Percentiles rank a stretch among this genome's conserved stretches.
phyloP scores from a whole-genome alignment of 2,113 vertebrate genomes.

The Toxostoma redivivum region DNA sequence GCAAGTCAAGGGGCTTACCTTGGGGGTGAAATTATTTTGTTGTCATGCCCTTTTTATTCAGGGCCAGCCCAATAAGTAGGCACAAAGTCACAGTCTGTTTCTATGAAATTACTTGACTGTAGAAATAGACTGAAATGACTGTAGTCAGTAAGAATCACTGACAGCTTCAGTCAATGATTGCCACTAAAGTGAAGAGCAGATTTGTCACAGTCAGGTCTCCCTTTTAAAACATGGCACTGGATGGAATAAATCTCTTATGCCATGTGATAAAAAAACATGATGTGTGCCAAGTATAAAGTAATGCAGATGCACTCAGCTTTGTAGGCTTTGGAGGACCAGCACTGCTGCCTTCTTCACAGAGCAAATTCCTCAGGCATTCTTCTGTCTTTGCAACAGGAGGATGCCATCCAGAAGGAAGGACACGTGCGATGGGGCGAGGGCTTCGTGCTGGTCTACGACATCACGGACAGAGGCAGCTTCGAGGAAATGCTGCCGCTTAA shows the following conservation, averaged over 20 bases:
- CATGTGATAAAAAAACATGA: background rate
- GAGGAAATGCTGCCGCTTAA: constrained; percentile 90
- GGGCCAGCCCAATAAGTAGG: background rate
- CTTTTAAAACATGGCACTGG: background rate
- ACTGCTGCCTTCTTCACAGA: background rate
- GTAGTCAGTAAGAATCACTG: background rate
- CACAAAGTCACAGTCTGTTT: background rate
- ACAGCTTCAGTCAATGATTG: background rate
- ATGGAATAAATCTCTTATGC: background rate
- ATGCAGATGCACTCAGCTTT: background rate
- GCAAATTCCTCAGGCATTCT: background rate
- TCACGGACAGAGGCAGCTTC: constrained; percentile 94
- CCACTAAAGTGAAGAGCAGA: background rate
- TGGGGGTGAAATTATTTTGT: background rate
- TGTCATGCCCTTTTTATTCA: background rate
- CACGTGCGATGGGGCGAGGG: constrained; percentile 96
- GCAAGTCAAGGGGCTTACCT: background rate
- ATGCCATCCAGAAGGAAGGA: constrained; percentile 89
- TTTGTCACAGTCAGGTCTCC: background rate
- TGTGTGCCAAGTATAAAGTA: background rate
- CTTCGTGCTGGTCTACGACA: constrained; percentile 94
- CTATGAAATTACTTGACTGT: background rate
- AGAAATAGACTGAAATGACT: no score
- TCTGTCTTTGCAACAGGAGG: constrained; percentile 80
- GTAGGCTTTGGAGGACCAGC: background rate